These are phyloP conservation scores for Halocynthia roretzi DNA, from an alignment of 23 tunicate genomes.

Conservation along the genomic window DNA sequence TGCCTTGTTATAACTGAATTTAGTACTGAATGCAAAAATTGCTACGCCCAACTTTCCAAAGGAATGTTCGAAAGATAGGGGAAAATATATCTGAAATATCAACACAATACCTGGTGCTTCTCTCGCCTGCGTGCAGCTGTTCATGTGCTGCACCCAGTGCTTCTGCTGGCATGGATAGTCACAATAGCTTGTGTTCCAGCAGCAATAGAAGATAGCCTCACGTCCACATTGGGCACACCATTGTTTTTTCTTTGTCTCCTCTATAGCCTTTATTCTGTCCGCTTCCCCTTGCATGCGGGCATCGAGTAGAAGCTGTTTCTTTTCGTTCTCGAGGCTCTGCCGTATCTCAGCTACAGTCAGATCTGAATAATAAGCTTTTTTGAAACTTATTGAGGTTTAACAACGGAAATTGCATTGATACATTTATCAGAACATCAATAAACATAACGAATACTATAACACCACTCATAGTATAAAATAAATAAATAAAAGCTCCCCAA, in stretches of 20 bases:
- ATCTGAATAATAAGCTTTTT: conserved; percentile 25
- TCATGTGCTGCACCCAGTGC: conserved; percentile 98
- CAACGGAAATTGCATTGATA: too few relatives aligned
- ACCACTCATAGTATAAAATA: too few relatives aligned
- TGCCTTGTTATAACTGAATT: too few relatives aligned
- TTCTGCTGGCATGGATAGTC: conserved; percentile 97
- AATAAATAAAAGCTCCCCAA: too few relatives aligned
- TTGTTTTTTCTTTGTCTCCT: conserved; percentile 85
- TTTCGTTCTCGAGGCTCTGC: conserved; percentile 92
- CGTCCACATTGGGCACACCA: conserved; percentile 98
- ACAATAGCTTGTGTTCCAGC: conserved; percentile 99
- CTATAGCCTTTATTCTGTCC: conserved; percentile 69
- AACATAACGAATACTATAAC: too few relatives aligned
- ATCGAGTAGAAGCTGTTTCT: conserved; percentile 54
- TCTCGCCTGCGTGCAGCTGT: conserved; percentile 65
- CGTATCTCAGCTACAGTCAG: conserved; percentile 91
- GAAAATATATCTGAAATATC: too few relatives aligned
- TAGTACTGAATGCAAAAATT: too few relatives aligned
- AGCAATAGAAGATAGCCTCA: conserved; percentile 96
- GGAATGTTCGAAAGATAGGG: too few relatives aligned
- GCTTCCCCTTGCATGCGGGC: conserved; percentile 54
- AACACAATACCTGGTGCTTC: background rate
- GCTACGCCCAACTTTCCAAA: too few relatives aligned
- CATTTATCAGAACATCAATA: too few relatives aligned
- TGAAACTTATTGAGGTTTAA: too few relatives aligned